Evolutionary conservation across 2,797 vertebrate species (phyloP).

Genomic region (Psittacula echo): DNA sequence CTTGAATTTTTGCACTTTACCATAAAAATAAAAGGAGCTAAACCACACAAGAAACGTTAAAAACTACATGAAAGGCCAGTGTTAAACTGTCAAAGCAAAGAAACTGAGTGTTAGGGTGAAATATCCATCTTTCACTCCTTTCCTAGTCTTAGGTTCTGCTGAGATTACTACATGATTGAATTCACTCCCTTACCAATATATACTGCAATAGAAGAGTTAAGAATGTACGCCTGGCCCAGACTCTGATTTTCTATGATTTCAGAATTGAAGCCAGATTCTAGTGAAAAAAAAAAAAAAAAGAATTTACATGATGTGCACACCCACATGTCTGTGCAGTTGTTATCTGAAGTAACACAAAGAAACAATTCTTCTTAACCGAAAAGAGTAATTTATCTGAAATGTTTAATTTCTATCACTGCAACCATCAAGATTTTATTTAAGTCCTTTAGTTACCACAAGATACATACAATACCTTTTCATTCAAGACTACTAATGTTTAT

Average conservation of each 20-base stretch:
- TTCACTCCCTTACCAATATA: not conserved
- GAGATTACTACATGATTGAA: not conserved
- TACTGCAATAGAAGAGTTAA: not conserved
- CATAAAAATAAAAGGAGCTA: slow-evolving; percentile 6
- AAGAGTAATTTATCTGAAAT: slow-evolving; percentile 8
- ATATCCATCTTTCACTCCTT: not conserved
- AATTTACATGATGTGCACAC: not conserved
- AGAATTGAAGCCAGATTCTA: slow-evolving; percentile 3
- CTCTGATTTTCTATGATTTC: not conserved
- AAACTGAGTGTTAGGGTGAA: not conserved
- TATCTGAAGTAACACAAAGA: not conserved
- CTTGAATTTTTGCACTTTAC: not conserved
- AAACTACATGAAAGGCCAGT: not conserved
- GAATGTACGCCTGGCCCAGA: not conserved
- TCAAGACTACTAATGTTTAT: slow-evolving; percentile 19
- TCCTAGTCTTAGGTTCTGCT: not conserved
- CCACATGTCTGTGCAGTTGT: not conserved
- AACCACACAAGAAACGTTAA: not conserved
- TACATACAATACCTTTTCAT: slow-evolving; percentile 29
- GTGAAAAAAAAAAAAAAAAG: not conserved
- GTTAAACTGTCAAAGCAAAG: not conserved
- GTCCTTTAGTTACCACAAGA: not conserved
- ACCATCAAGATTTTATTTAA: slow-evolving; percentile 9
- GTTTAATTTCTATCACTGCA: slow-evolving; percentile 16
- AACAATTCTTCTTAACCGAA: not conserved